phyloP scores from a whole-genome alignment of 1,140 invertebrate genomes.

The Pinna nobilis region DNA sequence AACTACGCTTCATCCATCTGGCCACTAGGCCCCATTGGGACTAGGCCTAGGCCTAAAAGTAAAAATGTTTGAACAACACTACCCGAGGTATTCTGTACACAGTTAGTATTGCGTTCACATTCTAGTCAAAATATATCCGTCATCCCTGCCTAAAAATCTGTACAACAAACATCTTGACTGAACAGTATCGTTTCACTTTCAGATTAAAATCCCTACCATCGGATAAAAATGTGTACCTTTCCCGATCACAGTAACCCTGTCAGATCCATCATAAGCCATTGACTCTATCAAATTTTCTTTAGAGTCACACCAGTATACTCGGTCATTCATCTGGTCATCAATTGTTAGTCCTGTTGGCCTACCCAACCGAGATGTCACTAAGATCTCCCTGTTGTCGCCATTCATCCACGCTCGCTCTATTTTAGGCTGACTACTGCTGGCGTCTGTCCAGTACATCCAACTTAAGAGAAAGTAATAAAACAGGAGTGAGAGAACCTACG shows the following conservation, averaged over 20 bases:
- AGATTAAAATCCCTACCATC: neutral
- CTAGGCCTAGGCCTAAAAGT: too few species aligned
- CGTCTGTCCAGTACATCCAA: conserved; percentile 92
- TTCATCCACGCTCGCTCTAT: conserved; percentile 90
- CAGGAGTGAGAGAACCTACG: too few species aligned
- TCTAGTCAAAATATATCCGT: too few species aligned
- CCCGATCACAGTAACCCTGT: conserved; percentile 83
- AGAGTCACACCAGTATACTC: conserved; percentile 96
- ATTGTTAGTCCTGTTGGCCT: conserved; percentile 92
- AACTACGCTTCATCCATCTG: too few species aligned
- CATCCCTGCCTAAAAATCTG: too few species aligned
- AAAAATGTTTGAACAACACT: too few species aligned
- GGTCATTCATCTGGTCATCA: conserved; percentile 88
- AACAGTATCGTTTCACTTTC: too few species aligned
- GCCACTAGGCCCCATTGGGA: too few species aligned
- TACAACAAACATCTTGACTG: too few species aligned
- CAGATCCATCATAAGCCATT: conserved; percentile 88
- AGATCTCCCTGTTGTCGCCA: conserved; percentile 86
- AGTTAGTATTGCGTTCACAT: too few species aligned
- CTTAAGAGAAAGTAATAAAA: conserved; percentile 78
- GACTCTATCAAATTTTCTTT: conserved; percentile 95
- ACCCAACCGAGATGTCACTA: conserved; percentile 87
- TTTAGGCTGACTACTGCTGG: conserved; percentile 84
- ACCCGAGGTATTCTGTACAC: neutral
- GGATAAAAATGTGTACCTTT: conserved; percentile 75